A percentile compares a stretch with the other conserved stretches of the same genome.
Conservation (phyloP, 2,113 vertebrate species). For the Polyodon spathula region DNA sequence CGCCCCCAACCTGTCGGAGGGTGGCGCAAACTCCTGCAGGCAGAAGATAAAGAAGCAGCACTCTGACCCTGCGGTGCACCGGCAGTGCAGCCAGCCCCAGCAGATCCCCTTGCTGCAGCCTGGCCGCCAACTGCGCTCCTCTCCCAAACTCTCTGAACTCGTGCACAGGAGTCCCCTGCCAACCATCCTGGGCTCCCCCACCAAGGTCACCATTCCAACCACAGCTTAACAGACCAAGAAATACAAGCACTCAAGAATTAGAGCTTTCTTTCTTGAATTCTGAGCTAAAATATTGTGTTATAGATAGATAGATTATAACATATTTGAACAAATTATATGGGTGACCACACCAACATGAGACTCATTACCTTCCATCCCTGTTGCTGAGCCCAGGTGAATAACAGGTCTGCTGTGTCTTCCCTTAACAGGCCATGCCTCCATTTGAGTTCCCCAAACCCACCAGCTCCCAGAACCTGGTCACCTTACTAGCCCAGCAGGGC, state of each 20-base stretch:
- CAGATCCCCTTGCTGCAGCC: slow-evolving; percentile 42
- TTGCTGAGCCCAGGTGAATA: not conserved
- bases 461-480: slow-evolving; percentile 83
- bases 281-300: not conserved
- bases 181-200: slow-evolving; percentile 87
- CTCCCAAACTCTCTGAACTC: slow-evolving; percentile 83
- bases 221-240: not conserved
- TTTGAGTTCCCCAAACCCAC: slow-evolving; percentile 84
- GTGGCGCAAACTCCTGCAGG: slow-evolving; percentile 48
- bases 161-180: slow-evolving; percentile 87
- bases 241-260: not conserved
- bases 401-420: not conserved
- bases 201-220: slow-evolving; percentile 59
- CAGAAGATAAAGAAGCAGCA: slow-evolving; percentile 89
- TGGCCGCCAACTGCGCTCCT: slow-evolving; percentile 72
- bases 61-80: slow-evolving; percentile 69
- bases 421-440: slow-evolving; percentile 59
- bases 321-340: too few relatives aligned
- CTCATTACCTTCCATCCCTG: not conserved
- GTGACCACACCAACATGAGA: too few relatives aligned
- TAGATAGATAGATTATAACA: too few relatives aligned
- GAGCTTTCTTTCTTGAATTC: not conserved
- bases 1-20: slow-evolving; percentile 74
- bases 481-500: slow-evolving; percentile 79
- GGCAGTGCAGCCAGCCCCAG: slow-evolving; percentile 43